These are phyloP conservation scores for Mylabris phalerata DNA, from an alignment of 1,140 invertebrate species.

Conservation along the genomic window DNA sequence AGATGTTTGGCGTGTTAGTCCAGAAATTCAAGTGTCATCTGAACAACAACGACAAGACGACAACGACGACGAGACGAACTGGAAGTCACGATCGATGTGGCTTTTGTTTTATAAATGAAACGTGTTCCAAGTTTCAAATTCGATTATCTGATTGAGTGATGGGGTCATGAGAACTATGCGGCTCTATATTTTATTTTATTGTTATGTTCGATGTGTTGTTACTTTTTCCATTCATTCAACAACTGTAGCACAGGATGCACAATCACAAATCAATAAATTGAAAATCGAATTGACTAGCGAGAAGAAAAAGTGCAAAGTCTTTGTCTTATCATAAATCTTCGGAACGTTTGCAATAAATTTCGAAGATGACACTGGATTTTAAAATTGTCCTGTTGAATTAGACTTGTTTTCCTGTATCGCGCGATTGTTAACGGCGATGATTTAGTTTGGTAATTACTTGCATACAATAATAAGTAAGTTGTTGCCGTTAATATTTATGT, in stretches of 20 bases:
- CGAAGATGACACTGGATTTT: no score
- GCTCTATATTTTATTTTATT: slow-evolving; percentile 10
- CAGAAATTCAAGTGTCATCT: slow-evolving; percentile 9
- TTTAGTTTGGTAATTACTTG: no score
- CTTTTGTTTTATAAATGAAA: slow-evolving; percentile 17
- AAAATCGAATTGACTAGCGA: neutral
- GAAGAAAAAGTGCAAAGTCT: slow-evolving; percentile 6
- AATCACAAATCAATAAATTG: no score
- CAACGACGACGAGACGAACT: neutral
- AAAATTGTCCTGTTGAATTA: no score
- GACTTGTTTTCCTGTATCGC: no score
- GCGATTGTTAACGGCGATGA: no score
- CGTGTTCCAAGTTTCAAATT: slow-evolving; percentile 18
- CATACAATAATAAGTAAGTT: no score
- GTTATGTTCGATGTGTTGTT: no score
- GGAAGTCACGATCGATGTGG: slow-evolving; percentile 10
- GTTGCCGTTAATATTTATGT: no score
- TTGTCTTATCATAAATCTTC: slow-evolving; percentile 1
- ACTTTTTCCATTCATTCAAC: neutral
- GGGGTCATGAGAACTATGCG: slow-evolving; percentile 19
- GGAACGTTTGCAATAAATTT: neutral
- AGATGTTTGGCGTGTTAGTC: neutral
- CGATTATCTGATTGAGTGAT: slow-evolving; percentile 22
- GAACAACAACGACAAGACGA: neutral
- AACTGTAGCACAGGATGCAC: slow-evolving; percentile 7